Evolutionary conservation across 2,888 invertebrate species (phyloP).

Genomic region (Scaptomyza polygonia): DNA sequence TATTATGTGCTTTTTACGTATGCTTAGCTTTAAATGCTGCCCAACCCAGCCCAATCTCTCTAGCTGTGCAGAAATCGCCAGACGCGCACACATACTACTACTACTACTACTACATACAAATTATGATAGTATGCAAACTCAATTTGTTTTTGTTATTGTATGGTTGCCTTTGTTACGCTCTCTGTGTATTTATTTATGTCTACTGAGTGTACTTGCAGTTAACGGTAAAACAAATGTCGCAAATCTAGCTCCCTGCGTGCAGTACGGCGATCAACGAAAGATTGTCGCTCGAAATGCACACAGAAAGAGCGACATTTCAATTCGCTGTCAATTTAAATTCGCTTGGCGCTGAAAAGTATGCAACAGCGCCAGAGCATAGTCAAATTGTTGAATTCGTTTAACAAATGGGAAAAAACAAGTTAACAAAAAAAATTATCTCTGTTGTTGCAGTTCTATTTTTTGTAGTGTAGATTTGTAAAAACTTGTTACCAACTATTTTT

Average conservation of each 20-base stretch:
- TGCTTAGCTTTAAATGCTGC: slow-evolving; percentile 50
- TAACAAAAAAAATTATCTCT: slow-evolving; percentile 25
- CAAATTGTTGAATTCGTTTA: slow-evolving; percentile 48
- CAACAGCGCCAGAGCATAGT: slow-evolving; percentile 60
- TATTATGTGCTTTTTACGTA: slow-evolving; percentile 57
- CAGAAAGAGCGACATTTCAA: slow-evolving; percentile 45
- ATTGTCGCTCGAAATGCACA: slow-evolving; percentile 4
- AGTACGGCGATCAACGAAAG: slow-evolving; percentile 12
- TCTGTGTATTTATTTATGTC: slow-evolving; percentile 23
- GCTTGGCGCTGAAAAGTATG: slow-evolving; percentile 56
- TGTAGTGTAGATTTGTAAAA: slow-evolving; percentile 52
- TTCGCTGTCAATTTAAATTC: slow-evolving; percentile 58
- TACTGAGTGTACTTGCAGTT: slow-evolving; percentile 31
- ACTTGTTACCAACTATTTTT: slow-evolving; percentile 69
- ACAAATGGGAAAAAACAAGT: slow-evolving; percentile 18
- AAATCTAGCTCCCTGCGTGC: slow-evolving; percentile 44
- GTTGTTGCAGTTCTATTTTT: slow-evolving; percentile 34
- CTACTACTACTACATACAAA: slow-evolving; percentile 40
- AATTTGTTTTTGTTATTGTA: slow-evolving; percentile 24
- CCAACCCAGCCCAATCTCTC: slow-evolving; percentile 9
- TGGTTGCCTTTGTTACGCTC: slow-evolving; percentile 29
- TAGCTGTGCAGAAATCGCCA: slow-evolving; percentile 35
- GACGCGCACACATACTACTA: slow-evolving; percentile 46
- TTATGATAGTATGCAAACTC: slow-evolving; percentile 32
- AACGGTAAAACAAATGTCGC: slow-evolving; percentile 26